A percentile compares a stretch with the other conserved stretches of the same genome.
Evolutionary conservation across 2,888 invertebrate species (phyloP).

Genomic region (Pseudeuparius sepicola): DNA sequence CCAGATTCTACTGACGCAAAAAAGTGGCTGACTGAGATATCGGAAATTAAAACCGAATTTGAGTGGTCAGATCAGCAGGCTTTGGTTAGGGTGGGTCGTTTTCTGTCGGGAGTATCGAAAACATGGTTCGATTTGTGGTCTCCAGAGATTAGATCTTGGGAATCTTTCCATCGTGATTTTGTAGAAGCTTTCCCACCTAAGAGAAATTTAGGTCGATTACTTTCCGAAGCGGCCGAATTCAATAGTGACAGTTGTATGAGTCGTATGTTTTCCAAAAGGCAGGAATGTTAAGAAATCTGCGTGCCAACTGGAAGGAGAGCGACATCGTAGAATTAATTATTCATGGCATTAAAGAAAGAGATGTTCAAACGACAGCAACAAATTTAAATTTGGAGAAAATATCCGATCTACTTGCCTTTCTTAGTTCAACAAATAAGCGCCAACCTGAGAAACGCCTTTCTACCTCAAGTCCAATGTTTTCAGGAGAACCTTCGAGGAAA

Average conservation of each 20-base stretch:
- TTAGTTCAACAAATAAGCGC: constrained; percentile 7
- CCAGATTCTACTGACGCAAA: constrained; percentile 17
- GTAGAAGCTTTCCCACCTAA: constrained; percentile 22
- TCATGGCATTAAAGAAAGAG: constrained; percentile 12
- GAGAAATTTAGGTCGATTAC: constrained; percentile 20
- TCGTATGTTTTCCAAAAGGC: constrained; percentile 19
- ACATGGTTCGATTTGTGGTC: constrained; percentile 19
- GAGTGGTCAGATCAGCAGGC: constrained; percentile 18
- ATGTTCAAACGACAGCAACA: not conserved
- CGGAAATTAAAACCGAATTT: constrained; percentile 19
- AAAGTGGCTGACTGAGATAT: constrained; percentile 18
- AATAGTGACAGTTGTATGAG: constrained; percentile 17
- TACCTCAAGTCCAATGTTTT: no score
- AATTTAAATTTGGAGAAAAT: no score
- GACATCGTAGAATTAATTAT: constrained; percentile 12
- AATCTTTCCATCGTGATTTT: constrained; percentile 21
- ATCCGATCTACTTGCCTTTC: no score
- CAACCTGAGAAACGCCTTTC: constrained; percentile 7
- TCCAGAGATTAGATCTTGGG: constrained; percentile 19
- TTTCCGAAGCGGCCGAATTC: constrained; percentile 20
- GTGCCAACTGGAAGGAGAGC: constrained; percentile 9
- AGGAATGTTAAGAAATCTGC: constrained; percentile 8
- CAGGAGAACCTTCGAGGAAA: no score
- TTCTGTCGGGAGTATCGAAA: constrained; percentile 15
- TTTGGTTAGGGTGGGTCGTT: constrained; percentile 16